Conservation (phyloP, 2,113 vertebrate species). For the Sclerurus mexicanus region DNA sequence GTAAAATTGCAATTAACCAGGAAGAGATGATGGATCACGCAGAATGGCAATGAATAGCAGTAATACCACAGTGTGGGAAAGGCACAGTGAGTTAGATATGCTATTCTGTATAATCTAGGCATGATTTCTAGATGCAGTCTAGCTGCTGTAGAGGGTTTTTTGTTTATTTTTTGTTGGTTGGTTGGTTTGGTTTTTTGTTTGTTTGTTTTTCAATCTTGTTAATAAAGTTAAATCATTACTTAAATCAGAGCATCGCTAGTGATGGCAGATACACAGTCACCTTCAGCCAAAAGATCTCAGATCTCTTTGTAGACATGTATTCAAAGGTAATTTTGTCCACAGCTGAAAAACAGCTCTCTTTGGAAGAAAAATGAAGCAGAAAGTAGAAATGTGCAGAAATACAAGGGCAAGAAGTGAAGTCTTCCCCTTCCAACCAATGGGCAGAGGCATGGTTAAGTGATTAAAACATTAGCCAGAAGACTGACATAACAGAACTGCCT, state of each 20-base stretch:
- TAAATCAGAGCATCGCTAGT: background rate
- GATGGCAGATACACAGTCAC: background rate
- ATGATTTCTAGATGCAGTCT: background rate
- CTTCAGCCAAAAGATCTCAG: background rate
- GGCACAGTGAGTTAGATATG: background rate
- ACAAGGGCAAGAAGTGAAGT: background rate
- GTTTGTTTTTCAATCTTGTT: background rate
- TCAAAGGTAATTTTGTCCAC: background rate
- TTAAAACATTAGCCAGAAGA: background rate
- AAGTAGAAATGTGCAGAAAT: constrained; percentile 1
- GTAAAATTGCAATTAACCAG: background rate
- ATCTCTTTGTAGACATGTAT: background rate
- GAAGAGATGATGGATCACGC: background rate
- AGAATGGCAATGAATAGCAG: background rate
- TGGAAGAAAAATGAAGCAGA: background rate
- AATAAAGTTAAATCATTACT: background rate
- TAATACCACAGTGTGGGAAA: background rate
- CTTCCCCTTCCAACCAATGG: background rate
- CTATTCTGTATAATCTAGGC: background rate
- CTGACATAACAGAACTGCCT: background rate
- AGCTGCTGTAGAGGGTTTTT: background rate
- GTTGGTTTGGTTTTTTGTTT: background rate
- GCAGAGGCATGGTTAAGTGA: background rate
- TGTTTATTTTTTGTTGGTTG: background rate
- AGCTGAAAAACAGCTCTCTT: background rate